Percentiles rank a stretch among this genome's conserved stretches.
These are phyloP conservation scores for Phoxinus phoxinus DNA, from an alignment of 2,113 vertebrate species.

Conservation along the genomic window DNA sequence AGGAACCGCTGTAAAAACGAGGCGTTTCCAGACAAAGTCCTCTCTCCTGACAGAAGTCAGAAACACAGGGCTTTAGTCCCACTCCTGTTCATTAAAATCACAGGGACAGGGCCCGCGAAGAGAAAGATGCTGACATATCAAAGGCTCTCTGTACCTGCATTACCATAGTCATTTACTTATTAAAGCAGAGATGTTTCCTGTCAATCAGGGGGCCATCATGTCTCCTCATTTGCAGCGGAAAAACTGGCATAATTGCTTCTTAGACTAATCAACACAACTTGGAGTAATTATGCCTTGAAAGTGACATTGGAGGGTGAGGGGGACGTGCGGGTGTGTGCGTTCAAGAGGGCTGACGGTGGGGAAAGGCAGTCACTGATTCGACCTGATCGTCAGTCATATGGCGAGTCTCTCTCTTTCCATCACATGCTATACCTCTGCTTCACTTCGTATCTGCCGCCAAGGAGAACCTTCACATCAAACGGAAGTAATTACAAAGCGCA, in stretches of 20 bases:
- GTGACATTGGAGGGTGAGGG: slow-evolving; percentile 79
- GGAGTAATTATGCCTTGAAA: slow-evolving; percentile 86
- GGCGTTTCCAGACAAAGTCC: background rate
- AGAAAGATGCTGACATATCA: slow-evolving; percentile 81
- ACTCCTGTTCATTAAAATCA: slow-evolving; percentile 77
- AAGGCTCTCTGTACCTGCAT: slow-evolving; percentile 81
- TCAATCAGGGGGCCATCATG: slow-evolving; percentile 81
- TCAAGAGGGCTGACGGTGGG: slow-evolving; percentile 76
- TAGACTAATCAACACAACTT: slow-evolving; percentile 85
- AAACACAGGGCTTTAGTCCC: slow-evolving; percentile 65
- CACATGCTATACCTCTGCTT: slow-evolving; percentile 56
- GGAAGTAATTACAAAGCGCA: slow-evolving; percentile 79
- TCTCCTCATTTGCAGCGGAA: slow-evolving; percentile 79
- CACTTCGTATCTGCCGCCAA: slow-evolving; percentile 64
- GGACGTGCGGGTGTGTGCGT: slow-evolving; percentile 53
- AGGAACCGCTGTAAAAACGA: slow-evolving; percentile 6
- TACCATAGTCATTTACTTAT: slow-evolving; percentile 85
- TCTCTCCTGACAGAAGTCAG: slow-evolving; percentile 58
- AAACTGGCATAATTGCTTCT: slow-evolving; percentile 84
- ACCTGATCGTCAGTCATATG: slow-evolving; percentile 73
- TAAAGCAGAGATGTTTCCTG: slow-evolving; percentile 81
- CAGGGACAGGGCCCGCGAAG: slow-evolving; percentile 68
- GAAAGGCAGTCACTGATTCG: slow-evolving; percentile 74
- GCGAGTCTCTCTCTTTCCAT: slow-evolving; percentile 71
- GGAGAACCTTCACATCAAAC: slow-evolving; percentile 73